Conservation (phyloP, 2,888 invertebrate species). For the Erynnis tages region DNA sequence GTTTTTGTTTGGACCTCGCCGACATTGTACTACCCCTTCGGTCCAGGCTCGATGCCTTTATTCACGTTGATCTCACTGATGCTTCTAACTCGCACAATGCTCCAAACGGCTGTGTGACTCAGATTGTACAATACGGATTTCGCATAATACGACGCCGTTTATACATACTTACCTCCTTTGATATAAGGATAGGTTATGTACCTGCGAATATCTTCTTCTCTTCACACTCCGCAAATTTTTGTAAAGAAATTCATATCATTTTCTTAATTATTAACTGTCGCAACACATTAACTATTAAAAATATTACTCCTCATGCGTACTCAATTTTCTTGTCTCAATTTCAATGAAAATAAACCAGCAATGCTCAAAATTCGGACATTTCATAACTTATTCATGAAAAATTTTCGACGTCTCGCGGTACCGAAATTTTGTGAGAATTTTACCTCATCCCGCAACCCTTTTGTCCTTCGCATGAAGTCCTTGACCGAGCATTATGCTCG, state of each 20-base stretch:
- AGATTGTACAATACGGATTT: conserved; percentile 35
- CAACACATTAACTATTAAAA: no score
- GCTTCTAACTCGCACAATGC: conserved; percentile 68
- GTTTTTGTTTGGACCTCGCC: conserved; percentile 78
- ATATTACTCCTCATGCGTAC: no score
- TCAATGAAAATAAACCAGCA: background rate
- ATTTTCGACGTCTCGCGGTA: conserved; percentile 5
- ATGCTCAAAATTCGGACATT: background rate
- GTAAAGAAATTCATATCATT: no score
- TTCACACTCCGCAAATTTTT: no score
- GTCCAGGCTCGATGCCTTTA: conserved; percentile 73
- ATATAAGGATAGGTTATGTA: conserved; percentile 3
- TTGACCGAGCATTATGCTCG: conserved; percentile 66
- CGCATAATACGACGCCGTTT: conserved; percentile 24
- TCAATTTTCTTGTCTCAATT: no score
- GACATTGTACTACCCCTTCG: conserved; percentile 78
- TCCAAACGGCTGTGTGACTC: conserved; percentile 53
- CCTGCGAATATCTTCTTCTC: background rate
- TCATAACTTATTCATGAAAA: conserved; percentile 1
- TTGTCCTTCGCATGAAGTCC: conserved; percentile 70
- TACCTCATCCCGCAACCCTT: conserved; percentile 55
- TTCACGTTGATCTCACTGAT: conserved; percentile 76
- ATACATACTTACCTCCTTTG: background rate
- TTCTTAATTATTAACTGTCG: no score
- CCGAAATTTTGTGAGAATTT: conserved; percentile 19